These are phyloP conservation scores for Struthidea cinerea DNA, from an alignment of 2,113 vertebrate species.

Conservation along the genomic window DNA sequence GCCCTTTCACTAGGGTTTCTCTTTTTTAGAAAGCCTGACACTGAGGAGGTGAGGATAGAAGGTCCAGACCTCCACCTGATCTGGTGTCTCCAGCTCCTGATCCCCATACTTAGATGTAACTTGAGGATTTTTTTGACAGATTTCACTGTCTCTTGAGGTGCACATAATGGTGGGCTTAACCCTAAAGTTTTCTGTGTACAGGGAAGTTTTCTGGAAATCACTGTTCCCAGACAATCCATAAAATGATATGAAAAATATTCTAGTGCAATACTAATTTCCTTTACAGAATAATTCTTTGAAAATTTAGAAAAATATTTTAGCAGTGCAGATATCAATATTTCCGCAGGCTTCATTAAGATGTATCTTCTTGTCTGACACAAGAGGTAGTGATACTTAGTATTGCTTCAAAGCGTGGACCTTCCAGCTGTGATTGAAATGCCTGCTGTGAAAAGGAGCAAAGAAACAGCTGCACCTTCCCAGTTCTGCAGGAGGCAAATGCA, in stretches of 20 bases:
- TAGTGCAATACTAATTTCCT: neutral
- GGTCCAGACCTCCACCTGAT: fast-evolving
- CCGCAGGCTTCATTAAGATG: neutral
- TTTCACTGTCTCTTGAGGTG: neutral
- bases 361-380: neutral
- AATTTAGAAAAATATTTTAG: neutral
- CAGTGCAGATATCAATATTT: neutral
- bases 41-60: neutral
- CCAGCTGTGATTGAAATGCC: neutral
- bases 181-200: neutral
- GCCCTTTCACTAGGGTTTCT: neutral
- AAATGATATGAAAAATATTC: neutral
- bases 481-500: neutral
- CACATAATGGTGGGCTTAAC: fast-evolving
- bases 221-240: neutral
- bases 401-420: neutral
- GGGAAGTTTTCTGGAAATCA: neutral
- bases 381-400: neutral
- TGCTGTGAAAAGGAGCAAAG: neutral
- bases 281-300: neutral
- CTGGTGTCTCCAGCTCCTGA: neutral
- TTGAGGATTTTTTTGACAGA: neutral
- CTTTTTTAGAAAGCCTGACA: neutral
- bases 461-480: neutral
- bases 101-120: neutral